Base-by-base conservation (phyloP, 2,797 vertebrate species). In the Syngnathus rostellatus region DNA sequence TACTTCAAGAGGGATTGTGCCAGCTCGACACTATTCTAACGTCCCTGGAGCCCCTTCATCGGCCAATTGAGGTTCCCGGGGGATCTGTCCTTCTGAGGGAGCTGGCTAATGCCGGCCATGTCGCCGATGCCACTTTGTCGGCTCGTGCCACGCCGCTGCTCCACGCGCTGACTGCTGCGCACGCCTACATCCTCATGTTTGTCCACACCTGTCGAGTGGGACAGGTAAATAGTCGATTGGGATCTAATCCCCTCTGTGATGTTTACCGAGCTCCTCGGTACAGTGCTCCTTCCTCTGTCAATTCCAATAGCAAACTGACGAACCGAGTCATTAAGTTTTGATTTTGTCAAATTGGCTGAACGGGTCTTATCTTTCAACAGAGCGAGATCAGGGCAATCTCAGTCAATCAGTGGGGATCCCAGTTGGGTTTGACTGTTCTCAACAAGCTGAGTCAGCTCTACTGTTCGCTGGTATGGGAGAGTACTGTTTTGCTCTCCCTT, bases 151-250 rank as follows among this genome's bases (percentile, higher is more conserved):
- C 95, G 1, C 96, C 96, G 3, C 87, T 98, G 60, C 89, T 98
- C 7, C 95, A 98, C 72, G 94, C 96, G 0, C 92, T 98, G 16
- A 96, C 95, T 0, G 95, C 96, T 1, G 96, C 96, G 0, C 95
- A 98, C 2, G 96, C 96, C 37, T 98, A 98, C 89, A 98, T 98
- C 88, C 94, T 98, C 83, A 98, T 98, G 96, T 98, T 98, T 65
- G 96, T 98, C 64, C 96, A 98, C 81, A 98, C 95, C 19, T 98
- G 96, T 84, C 88, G 96, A 73, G 96, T 98, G 6, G 96, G 96
- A 73, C 96, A 98, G 94, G 96, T 96, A 86, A 91, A 83, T 60
- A 58, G 37, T 51, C 11, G 10, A 37, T 14, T 21, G 21, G 31
- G 25, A 38, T 50, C 11, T 14, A 12, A 21, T 61, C 21, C 19